Evolutionary conservation across 1,140 invertebrate genomes (phyloP).

Genomic region (Pomacea maculata): DNA sequence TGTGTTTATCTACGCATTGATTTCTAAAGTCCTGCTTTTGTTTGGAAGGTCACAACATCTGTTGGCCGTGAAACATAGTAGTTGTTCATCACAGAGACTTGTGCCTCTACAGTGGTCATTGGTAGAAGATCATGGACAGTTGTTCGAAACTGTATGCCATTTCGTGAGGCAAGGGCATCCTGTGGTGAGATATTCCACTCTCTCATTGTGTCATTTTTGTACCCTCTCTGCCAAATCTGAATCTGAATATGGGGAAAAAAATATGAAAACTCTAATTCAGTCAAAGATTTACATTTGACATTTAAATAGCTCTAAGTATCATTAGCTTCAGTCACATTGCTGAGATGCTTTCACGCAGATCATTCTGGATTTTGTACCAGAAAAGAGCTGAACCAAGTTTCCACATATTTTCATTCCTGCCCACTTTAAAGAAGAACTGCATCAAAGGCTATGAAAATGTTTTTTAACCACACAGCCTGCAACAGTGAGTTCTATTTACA

Average conservation of each 20-base stretch:
- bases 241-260: slow-evolving; percentile 25
- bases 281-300: no score
- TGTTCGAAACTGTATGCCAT: slow-evolving; percentile 27
- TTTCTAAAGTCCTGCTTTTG: slow-evolving; percentile 42
- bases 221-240: slow-evolving; percentile 42
- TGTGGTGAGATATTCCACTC: slow-evolving; percentile 38
- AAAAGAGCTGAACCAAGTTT: no score
- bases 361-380: no score
- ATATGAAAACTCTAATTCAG: neutral
- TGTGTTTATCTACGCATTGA: no score
- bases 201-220: slow-evolving; percentile 34
- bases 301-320: neutral
- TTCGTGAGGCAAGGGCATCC: slow-evolving; percentile 8
- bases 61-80: slow-evolving; percentile 47
- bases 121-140: slow-evolving; percentile 37
- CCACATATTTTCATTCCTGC: no score
- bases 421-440: no score
- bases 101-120: slow-evolving; percentile 43
- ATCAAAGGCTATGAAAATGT: no score
- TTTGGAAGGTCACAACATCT: slow-evolving; percentile 35
- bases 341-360: neutral
- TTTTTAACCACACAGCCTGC: no score
- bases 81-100: slow-evolving; percentile 48
- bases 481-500: no score
- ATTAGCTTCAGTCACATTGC: neutral